Evolutionary conservation across 2,113 vertebrate species (phyloP).

Genomic region (Paraplagusia blochii): DNA sequence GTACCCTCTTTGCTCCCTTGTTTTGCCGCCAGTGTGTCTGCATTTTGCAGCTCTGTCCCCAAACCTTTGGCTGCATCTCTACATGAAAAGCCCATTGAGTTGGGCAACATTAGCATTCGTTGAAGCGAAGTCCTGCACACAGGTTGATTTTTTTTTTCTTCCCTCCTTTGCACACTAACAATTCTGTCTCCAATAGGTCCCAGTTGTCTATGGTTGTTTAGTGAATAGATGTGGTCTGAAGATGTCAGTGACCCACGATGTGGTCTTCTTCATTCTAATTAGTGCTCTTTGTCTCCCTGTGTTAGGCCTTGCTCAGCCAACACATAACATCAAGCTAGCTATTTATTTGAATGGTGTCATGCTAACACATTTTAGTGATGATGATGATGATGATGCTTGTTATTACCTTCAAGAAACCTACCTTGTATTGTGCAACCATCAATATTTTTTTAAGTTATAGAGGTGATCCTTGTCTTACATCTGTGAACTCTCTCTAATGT

Average conservation of each 20-base stretch:
- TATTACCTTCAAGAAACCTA: no score
- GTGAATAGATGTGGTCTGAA: constrained; percentile 62
- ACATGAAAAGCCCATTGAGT: constrained; percentile 68
- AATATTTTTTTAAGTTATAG: no score
- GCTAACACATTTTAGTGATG: constrained; percentile 19
- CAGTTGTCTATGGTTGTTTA: constrained; percentile 45
- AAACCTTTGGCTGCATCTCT: constrained; percentile 38
- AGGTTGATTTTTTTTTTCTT: constrained; percentile 50
- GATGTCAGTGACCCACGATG: constrained; percentile 51
- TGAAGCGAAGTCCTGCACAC: constrained; percentile 49
- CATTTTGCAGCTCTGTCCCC: constrained; percentile 47
- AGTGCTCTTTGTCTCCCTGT: constrained; percentile 33
- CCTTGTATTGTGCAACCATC: no score
- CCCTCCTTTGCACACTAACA: constrained; percentile 44
- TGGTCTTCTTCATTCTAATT: constrained; percentile 24
- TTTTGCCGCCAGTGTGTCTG: constrained; percentile 44
- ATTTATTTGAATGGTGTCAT: constrained; percentile 34
- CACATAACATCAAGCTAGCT: constrained; percentile 30
- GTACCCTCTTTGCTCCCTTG: constrained; percentile 26
- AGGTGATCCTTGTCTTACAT: no score
- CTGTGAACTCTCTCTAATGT: no score
- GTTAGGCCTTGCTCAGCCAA: constrained; percentile 21
- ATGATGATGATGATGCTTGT: constrained; percentile 49
- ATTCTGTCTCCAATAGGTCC: constrained; percentile 55
- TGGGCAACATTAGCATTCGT: constrained; percentile 71